phyloP scores from a whole-genome alignment of 2,113 vertebrate species.

The Apodemus sylvaticus region DNA sequence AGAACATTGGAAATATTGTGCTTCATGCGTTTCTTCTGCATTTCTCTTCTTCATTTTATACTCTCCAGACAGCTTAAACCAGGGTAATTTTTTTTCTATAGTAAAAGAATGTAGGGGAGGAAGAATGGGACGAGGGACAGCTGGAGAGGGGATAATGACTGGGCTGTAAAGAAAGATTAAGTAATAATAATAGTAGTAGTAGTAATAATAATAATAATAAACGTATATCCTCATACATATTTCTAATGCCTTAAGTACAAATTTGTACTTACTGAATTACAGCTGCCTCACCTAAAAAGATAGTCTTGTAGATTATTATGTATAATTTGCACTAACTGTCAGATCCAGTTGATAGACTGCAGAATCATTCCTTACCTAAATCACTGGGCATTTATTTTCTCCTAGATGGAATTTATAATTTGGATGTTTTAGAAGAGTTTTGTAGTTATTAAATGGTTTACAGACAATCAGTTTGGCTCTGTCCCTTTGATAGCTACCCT shows the following conservation, averaged over 20 bases:
- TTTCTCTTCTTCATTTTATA: neutral
- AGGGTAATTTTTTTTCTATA: neutral
- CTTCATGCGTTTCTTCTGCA: neutral
- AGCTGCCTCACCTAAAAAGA: neutral
- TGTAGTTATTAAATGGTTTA: neutral
- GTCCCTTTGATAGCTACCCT: slow-evolving; percentile 3
- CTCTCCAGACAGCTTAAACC: neutral
- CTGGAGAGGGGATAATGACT: too few species aligned
- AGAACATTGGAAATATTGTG: neutral
- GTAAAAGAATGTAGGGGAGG: neutral
- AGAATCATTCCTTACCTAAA: neutral
- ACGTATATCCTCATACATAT: neutral
- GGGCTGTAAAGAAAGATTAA: too few species aligned
- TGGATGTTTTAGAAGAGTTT: neutral
- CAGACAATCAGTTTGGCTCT: neutral
- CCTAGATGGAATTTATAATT: neutral
- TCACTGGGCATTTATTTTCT: neutral
- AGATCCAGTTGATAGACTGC: neutral
- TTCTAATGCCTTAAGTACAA: slow-evolving; percentile 11
- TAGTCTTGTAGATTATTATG: neutral
- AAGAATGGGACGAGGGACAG: too few species aligned
- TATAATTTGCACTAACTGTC: neutral
- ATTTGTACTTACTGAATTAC: neutral
- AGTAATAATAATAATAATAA: too few species aligned
- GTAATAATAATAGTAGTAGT: too few species aligned